Evolutionary conservation across 2,113 vertebrate species (phyloP).

Genomic region (Megaptera novaeangliae): DNA sequence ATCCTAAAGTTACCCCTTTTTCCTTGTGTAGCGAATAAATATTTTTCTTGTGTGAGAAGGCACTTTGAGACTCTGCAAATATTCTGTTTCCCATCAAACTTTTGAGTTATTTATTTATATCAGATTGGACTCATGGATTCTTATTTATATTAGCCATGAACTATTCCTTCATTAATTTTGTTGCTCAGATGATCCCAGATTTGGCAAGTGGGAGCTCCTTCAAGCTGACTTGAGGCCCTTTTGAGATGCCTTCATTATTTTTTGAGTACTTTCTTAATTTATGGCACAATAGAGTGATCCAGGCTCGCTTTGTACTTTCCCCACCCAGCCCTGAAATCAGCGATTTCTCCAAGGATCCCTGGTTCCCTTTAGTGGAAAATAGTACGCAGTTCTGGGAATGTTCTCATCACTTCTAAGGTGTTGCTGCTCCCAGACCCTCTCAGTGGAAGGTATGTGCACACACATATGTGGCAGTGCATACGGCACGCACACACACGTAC

Average conservation of each 20-base stretch:
- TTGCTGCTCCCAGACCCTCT: not conserved
- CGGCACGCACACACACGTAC: rapidly evolving
- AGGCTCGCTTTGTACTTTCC: not conserved
- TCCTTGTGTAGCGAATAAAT: not conserved
- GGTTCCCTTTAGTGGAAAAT: not conserved
- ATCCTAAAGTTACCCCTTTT: not conserved
- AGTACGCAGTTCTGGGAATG: not conserved
- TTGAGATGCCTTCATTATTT: no score
- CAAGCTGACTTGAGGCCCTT: not conserved
- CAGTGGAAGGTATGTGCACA: no score
- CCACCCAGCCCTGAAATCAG: not conserved
- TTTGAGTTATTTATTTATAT: not conserved
- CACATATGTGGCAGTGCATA: rapidly evolving
- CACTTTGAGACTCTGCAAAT: not conserved
- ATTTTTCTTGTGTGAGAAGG: not conserved
- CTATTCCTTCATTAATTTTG: not conserved
- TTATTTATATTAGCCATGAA: not conserved
- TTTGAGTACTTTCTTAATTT: not conserved
- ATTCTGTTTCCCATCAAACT: not conserved
- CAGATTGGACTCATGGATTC: not conserved
- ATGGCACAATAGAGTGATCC: not conserved
- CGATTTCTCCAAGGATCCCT: not conserved
- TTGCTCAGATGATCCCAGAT: not conserved
- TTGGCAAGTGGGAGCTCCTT: not conserved
- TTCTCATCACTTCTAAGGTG: not conserved